phyloP scores from a whole-genome alignment of 2,113 vertebrate genomes.

The Narcine bancroftii region DNA sequence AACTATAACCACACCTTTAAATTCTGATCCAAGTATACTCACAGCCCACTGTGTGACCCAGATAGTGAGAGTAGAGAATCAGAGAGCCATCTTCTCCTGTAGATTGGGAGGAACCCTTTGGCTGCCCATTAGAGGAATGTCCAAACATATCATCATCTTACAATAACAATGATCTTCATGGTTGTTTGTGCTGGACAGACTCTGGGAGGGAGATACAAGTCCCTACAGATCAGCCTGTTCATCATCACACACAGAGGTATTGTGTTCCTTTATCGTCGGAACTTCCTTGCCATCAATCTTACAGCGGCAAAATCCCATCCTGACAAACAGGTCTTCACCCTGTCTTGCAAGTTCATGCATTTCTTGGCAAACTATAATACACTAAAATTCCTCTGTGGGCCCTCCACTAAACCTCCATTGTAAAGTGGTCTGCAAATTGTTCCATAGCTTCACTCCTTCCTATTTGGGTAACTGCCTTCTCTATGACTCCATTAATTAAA shows the following conservation, averaged over 20 bases:
- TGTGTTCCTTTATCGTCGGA: background rate
- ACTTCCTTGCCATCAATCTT: background rate
- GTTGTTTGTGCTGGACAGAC: background rate
- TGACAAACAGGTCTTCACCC: background rate
- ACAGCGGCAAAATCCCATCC: too few species aligned
- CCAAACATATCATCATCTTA: background rate
- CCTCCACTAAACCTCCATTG: background rate
- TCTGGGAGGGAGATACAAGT: background rate
- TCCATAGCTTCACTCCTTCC: background rate
- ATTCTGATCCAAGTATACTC: background rate
- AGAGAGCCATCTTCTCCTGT: background rate
- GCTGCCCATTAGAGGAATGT: background rate
- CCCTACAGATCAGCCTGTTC: background rate
- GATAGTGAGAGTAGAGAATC: background rate
- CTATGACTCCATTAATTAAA: too few species aligned
- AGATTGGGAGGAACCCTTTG: background rate
- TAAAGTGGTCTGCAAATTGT: background rate
- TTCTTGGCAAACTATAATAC: background rate
- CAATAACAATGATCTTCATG: background rate
- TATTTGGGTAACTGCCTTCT: background rate
- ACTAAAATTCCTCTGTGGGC: background rate
- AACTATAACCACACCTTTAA: background rate
- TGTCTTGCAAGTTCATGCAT: background rate
- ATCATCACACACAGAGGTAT: background rate
- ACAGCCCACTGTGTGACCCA: background rate